phyloP scores from a whole-genome alignment of 2,888 invertebrate genomes.

The Synanthedon myopaeformis region DNA sequence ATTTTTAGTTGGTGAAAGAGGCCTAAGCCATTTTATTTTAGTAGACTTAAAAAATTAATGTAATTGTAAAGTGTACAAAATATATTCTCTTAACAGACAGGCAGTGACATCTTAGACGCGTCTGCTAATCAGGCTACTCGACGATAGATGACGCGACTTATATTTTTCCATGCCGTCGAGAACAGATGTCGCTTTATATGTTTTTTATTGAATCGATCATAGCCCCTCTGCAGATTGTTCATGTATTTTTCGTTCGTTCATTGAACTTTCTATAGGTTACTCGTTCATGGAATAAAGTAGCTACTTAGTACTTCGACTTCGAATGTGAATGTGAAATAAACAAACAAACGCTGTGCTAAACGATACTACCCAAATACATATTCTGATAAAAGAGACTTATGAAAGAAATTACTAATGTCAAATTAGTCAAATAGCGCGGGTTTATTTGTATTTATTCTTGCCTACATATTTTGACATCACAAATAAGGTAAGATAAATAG shows the following conservation, averaged over 20 bases:
- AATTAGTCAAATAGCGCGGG: slow-evolving; percentile 27
- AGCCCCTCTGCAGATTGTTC: background rate
- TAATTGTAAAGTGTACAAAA: too few relatives aligned
- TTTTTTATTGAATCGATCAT: background rate
- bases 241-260: background rate
- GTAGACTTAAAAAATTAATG: too few relatives aligned
- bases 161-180: background rate
- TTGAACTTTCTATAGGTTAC: background rate
- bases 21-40: too few relatives aligned
- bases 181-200: background rate
- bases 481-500: too few relatives aligned
- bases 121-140: background rate
- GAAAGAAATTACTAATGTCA: slow-evolving; percentile 50
- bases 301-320: background rate
- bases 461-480: background rate
- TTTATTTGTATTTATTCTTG: slow-evolving; percentile 10
- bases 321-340: background rate
- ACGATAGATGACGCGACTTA: background rate
- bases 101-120: too few relatives aligned
- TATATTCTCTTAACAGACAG: too few relatives aligned
- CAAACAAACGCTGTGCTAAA: background rate
- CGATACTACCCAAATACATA: background rate
- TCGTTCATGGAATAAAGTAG: too few relatives aligned
- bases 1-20: too few relatives aligned
- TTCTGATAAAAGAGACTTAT: slow-evolving; percentile 6